Evolutionary conservation across 2,797 vertebrate genomes (phyloP).

Genomic region (Lepidocolaptes lacrymiger): DNA sequence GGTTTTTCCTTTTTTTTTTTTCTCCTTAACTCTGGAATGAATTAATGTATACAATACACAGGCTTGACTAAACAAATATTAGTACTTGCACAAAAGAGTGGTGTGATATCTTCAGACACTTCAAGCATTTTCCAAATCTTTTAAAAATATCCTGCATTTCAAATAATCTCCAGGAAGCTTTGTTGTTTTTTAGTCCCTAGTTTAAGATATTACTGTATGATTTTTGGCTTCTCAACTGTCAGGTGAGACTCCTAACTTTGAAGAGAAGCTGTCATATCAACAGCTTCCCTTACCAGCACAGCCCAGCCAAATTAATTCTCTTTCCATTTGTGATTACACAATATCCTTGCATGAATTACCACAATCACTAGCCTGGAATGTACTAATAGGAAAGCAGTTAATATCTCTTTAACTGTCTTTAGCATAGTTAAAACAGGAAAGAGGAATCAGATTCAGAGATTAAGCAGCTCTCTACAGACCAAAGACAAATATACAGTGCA

Average conservation of each 20-base stretch:
- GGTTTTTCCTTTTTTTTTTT: background rate
- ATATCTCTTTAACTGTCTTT: background rate
- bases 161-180: constrained; percentile 22
- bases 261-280: background rate
- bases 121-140: constrained; percentile 7
- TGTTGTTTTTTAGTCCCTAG: background rate
- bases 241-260: background rate
- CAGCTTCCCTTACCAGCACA: background rate
- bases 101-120: background rate
- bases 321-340: background rate
- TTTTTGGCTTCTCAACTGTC: background rate
- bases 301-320: background rate
- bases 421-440: background rate
- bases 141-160: constrained; percentile 27
- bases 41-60: background rate
- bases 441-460: background rate
- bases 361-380: background rate
- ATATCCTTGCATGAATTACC: background rate
- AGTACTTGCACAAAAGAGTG: background rate
- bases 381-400: background rate
- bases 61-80: background rate
- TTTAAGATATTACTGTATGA: background rate
- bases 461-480: background rate
- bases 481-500: background rate
- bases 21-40: background rate